Base-by-base conservation (phyloP, 2,113 vertebrate genomes). In the Caloenas nicobarica region DNA sequence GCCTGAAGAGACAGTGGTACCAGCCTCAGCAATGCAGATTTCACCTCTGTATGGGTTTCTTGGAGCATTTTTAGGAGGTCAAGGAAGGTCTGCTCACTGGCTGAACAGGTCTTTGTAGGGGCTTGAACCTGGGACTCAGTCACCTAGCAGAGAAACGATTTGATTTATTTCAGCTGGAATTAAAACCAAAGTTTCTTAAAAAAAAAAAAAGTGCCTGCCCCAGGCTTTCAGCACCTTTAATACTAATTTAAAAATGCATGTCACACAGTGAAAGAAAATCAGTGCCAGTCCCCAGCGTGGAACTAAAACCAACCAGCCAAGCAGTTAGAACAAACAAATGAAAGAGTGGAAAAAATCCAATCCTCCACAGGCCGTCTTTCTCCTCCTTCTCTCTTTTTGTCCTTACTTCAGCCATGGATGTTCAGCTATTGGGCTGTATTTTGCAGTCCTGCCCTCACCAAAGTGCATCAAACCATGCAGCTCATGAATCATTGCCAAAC, bases 301-400 rank as follows among this genome's bases (percentile, higher is more conserved):
- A 96, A 76, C 80, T 86, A 84, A 96, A 95, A 61, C 69, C 65
- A 91, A 79, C 61, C 60, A 86, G 74, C 76, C 56, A 68, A 88
- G 50, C 60, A 80, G 40, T 83, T 86, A 77, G 42, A 94, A 88
- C 61, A 94, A 95, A 89, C 36, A 93, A 86, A 51, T 3, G 2
- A 76, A 89, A 70, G 70, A 80, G 34, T 70, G 42, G 66, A 81
- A 96, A 88, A 95, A 86, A 90, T 92, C 64, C 64, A 93, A 0
- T 80, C 60, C 29, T 90, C 38, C 56, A 56, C 36, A 91, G 40
- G 31, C 54, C 2, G 3, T 64, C 33, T 51, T 79, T 81, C 48
- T 81, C 29, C 18, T 80, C 15, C 23, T 89, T 65, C 40, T 73
- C n/a, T 93, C 33, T 11, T n/a, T 80, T 17, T 48, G 28, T 96